Percentiles rank a stretch among this genome's conserved stretches.
These are phyloP conservation scores for Dinocampus coccinellae DNA, from an alignment of 2,888 invertebrate species.

Conservation along the genomic window DNA sequence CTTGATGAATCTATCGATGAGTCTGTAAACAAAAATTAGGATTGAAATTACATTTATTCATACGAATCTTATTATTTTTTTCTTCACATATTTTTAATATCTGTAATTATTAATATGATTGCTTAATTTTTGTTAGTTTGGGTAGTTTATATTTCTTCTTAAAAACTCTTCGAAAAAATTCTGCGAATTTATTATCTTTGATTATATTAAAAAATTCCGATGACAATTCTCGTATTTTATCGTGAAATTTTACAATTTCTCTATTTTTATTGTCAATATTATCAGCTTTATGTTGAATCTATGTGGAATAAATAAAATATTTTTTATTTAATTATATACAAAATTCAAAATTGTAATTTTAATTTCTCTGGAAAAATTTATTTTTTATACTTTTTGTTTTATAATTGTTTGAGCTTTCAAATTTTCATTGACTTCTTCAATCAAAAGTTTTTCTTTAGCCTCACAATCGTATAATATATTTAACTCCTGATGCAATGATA, in stretches of 20 bases:
- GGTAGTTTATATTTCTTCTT: constrained; percentile 85
- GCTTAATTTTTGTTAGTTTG: constrained; percentile 73
- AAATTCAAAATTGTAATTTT: neutral
- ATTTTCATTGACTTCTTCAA: constrained; percentile 74
- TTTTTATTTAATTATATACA: neutral
- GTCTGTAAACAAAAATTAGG: neutral
- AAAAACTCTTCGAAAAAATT: constrained; percentile 84
- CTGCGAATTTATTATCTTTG: constrained; percentile 81
- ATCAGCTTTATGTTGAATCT: constrained; percentile 48
- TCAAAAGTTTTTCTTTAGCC: constrained; percentile 76
- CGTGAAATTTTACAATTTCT: constrained; percentile 68
- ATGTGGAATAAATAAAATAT: constrained; percentile 12
- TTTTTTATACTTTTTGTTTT: constrained; percentile 46
- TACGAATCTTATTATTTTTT: constrained; percentile 30
- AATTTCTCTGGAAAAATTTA: neutral
- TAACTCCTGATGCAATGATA: constrained; percentile 81
- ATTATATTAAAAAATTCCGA: constrained; percentile 74
- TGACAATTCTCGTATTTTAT: constrained; percentile 71
- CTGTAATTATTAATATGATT: too few relatives aligned
- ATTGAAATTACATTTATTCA: neutral
- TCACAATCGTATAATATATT: constrained; percentile 82
- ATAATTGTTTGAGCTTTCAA: constrained; percentile 68
- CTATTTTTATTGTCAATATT: constrained; percentile 71
- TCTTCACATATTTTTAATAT: too few relatives aligned
- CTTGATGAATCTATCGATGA: constrained; percentile 47